Conservation (phyloP, 1,140 invertebrate species). For the Platorchestia sp. region DNA sequence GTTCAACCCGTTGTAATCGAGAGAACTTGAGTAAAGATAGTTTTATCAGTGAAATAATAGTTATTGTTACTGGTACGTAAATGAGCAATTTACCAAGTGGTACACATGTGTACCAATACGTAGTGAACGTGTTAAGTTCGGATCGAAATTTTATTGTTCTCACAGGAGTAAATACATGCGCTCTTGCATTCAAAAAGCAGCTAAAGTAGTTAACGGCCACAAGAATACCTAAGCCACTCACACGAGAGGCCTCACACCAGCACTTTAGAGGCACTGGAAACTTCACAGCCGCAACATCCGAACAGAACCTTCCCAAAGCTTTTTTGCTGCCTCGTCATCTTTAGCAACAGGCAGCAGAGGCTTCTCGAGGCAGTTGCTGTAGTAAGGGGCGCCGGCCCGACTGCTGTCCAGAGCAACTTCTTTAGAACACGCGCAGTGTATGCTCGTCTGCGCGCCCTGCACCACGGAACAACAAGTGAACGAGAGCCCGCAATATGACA, state of each 20-base stretch:
- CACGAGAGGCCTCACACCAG: neutral
- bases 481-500: neutral
- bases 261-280: neutral
- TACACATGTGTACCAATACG: too few species aligned
- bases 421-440: slow-evolving; percentile 82
- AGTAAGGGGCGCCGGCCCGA: slow-evolving; percentile 76
- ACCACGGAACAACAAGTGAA: slow-evolving; percentile 68
- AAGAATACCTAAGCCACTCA: neutral
- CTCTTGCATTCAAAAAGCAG: neutral
- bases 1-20: neutral
- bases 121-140: too few species aligned
- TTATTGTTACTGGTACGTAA: too few species aligned
- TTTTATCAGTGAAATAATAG: too few species aligned
- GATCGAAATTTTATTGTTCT: too few species aligned
- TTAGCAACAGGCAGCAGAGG: slow-evolving; percentile 54
- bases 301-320: slow-evolving; percentile 60
- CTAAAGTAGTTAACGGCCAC: neutral
- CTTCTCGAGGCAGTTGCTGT: slow-evolving; percentile 77
- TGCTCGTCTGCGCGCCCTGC: slow-evolving; percentile 82
- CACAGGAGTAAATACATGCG: neutral
- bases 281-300: neutral
- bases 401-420: slow-evolving; percentile 74
- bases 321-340: slow-evolving; percentile 50
- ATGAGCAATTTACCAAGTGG: too few species aligned
- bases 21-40: too few species aligned